A percentile compares a stretch with the other conserved stretches of the same genome.
Conservation (phyloP, 2,113 vertebrate species). For the Bos javanicus region DNA sequence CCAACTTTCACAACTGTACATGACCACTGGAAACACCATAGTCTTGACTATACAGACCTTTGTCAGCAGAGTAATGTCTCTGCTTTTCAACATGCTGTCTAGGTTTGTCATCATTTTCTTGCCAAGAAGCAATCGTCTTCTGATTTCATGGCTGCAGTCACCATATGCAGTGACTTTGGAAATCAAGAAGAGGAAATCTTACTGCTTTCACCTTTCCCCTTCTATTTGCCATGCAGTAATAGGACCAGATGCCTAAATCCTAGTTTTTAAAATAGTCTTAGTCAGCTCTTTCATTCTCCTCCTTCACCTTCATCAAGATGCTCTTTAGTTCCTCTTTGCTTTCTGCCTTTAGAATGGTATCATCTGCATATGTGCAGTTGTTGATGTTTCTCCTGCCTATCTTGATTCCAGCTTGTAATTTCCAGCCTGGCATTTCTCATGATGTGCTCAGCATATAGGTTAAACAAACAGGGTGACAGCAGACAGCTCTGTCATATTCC, state of each 20-base stretch:
- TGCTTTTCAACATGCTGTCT: background rate
- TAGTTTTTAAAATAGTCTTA: background rate
- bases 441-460: background rate
- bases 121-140: background rate
- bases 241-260: background rate
- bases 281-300: background rate
- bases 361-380: rapidly evolving
- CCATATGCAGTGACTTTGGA: background rate
- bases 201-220: background rate
- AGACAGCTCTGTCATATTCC: background rate
- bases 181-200: background rate
- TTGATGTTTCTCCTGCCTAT: background rate
- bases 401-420: background rate
- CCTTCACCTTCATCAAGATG: background rate
- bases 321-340: background rate
- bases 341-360: background rate
- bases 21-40: background rate
- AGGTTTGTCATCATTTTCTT: background rate
- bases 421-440: background rate
- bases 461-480: background rate
- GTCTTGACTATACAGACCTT: background rate
- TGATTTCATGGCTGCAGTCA: background rate
- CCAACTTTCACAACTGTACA: background rate
- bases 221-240: background rate
- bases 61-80: background rate